Conservation (phyloP, 2,888 invertebrate genomes). For the Buathra laborator region DNA sequence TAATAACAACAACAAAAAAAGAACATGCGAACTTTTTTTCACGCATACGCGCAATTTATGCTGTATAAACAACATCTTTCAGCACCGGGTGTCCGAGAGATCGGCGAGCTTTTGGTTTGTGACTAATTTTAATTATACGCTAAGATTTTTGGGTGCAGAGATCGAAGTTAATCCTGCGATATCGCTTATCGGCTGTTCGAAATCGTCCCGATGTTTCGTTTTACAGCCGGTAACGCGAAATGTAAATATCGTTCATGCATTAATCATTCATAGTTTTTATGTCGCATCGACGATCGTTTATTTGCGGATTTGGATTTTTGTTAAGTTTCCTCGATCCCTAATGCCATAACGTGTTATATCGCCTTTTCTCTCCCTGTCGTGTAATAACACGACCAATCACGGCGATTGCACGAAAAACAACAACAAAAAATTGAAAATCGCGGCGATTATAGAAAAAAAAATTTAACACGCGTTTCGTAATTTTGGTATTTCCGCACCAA, state of each 20-base stretch:
- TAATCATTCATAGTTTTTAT: constrained; percentile 9
- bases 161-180: constrained; percentile 16
- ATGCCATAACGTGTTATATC: constrained; percentile 20
- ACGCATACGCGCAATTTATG: background rate
- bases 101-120: constrained; percentile 49
- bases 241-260: constrained; percentile 16
- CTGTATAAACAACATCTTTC: constrained; percentile 9
- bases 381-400: background rate
- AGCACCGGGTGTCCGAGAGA: constrained; percentile 30
- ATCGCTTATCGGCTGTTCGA: constrained; percentile 14
- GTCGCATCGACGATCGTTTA: background rate
- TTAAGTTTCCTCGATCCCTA: background rate
- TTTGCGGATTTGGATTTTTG: background rate
- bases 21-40: background rate
- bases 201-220: background rate
- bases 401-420: background rate
- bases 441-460: background rate
- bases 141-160: constrained; percentile 33
- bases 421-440: background rate
- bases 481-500: background rate
- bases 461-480: background rate
- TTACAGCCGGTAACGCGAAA: constrained; percentile 9
- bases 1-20: constrained; percentile 31
- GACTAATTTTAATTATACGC: constrained; percentile 51
- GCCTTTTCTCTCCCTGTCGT: background rate